Evolutionary conservation across 2,797 vertebrate species (phyloP).

Genomic region (Phrynocephalus forsythii): DNA sequence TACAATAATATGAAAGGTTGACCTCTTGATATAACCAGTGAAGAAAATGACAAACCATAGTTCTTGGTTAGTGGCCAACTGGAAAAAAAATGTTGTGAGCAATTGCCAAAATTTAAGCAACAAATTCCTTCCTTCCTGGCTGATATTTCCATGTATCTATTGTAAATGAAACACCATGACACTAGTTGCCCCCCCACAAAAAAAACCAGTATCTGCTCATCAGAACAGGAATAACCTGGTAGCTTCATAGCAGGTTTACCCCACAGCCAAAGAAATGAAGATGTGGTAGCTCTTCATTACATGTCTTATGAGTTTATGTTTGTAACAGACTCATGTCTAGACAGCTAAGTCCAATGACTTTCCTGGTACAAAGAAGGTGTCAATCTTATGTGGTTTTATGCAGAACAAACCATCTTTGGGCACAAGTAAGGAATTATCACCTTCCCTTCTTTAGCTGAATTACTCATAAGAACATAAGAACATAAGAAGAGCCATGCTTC

Average conservation of each 20-base stretch:
- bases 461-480: too few species aligned
- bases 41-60: not conserved
- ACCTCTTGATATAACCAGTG: not conserved
- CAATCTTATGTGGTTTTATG: not conserved
- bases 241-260: not conserved
- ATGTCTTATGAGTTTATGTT: not conserved
- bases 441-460: too few species aligned
- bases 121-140: slow-evolving; percentile 18
- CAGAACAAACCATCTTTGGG: too few species aligned
- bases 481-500: too few species aligned
- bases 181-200: too few species aligned
- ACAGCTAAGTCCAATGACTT: not conserved
- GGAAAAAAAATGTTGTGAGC: not conserved
- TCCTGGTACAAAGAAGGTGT: not conserved
- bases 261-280: not conserved
- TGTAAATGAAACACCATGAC: not conserved
- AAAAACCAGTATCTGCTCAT: not conserved
- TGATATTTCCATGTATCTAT: not conserved
- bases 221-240: not conserved
- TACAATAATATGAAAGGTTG: not conserved
- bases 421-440: too few species aligned
- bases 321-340: not conserved
- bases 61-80: not conserved
- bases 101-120: not conserved
- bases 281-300: not conserved